Percentiles rank a stretch among this genome's conserved stretches.
Evolutionary conservation across 2,888 invertebrate genomes (phyloP).

Genomic region (Mythimna loreyi): DNA sequence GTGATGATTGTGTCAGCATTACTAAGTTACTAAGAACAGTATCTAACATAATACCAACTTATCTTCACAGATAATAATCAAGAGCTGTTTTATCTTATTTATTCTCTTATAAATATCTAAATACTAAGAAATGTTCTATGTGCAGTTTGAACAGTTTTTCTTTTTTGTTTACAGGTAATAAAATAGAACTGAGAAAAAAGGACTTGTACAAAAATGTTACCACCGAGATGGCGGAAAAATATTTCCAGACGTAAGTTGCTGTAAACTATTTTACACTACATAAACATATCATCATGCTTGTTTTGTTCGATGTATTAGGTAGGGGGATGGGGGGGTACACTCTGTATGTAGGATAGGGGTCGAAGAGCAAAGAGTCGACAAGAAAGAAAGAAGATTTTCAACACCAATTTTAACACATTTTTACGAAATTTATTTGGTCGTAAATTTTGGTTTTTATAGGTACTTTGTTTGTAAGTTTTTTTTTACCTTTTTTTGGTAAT

Average conservation of each 20-base stretch:
- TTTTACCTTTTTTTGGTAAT: too few relatives aligned
- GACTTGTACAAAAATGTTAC: conserved; percentile 75
- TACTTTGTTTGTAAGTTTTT: too few relatives aligned
- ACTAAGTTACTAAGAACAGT: conserved; percentile 7
- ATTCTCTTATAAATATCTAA: conserved; percentile 32
- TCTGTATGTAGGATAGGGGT: too few relatives aligned
- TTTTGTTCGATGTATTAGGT: not conserved
- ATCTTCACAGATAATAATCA: conserved; percentile 38
- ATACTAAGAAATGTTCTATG: conserved; percentile 35
- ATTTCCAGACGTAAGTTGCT: conserved; percentile 82
- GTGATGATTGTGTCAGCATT: too few relatives aligned
- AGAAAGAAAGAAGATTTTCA: too few relatives aligned
- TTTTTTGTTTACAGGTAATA: conserved; percentile 68
- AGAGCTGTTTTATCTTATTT: conserved; percentile 53
- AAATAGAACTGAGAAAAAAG: conserved; percentile 48
- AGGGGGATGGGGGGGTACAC: not conserved
- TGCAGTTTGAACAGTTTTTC: conserved; percentile 22
- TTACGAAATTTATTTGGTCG: too few relatives aligned
- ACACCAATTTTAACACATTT: too few relatives aligned
- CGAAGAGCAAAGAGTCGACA: too few relatives aligned
- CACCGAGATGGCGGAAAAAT: conserved; percentile 83
- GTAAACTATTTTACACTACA: not conserved
- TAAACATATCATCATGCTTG: not conserved
- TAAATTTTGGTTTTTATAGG: too few relatives aligned
- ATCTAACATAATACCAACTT: conserved; percentile 22